Evolutionary conservation across 1,140 invertebrate genomes (phyloP).

Genomic region (Dreissena polymorpha): DNA sequence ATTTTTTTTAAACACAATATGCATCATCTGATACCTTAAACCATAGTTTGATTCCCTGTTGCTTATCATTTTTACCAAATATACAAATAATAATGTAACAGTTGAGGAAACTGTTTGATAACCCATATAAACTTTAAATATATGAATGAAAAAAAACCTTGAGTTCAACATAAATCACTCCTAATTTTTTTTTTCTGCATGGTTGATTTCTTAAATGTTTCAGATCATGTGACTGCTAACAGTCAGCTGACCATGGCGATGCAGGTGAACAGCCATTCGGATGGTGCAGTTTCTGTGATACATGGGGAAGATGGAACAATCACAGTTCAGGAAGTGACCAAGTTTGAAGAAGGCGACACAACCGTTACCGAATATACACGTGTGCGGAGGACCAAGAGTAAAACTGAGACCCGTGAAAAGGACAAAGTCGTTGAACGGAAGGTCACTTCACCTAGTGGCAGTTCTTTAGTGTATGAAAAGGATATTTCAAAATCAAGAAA

Average conservation of each 20-base stretch:
- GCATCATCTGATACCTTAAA: too few relatives aligned
- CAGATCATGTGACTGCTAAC: too few relatives aligned
- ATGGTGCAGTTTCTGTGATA: slow-evolving; percentile 62
- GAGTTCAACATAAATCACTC: too few relatives aligned
- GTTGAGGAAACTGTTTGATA: too few relatives aligned
- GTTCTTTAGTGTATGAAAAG: slow-evolving; percentile 62
- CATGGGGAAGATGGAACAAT: slow-evolving; percentile 65
- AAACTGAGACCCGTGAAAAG: slow-evolving; percentile 90
- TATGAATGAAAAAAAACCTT: too few relatives aligned
- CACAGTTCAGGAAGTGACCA: slow-evolving; percentile 64
- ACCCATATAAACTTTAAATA: too few relatives aligned
- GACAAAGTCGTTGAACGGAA: slow-evolving; percentile 81
- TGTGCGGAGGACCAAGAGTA: slow-evolving; percentile 81
- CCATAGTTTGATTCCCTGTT: too few relatives aligned
- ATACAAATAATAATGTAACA: too few relatives aligned
- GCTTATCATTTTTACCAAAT: too few relatives aligned
- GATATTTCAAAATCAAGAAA: slow-evolving; percentile 69
- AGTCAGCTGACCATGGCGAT: slow-evolving; percentile 28
- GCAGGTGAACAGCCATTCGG: neutral
- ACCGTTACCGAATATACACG: slow-evolving; percentile 78
- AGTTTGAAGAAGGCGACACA: slow-evolving; percentile 62
- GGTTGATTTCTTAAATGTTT: too few relatives aligned
- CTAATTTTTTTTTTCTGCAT: too few relatives aligned
- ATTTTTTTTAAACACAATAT: too few relatives aligned
- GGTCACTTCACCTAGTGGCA: slow-evolving; percentile 65